A percentile compares a stretch with the other conserved stretches of the same genome.
Conservation (phyloP, 2,888 invertebrate species). For the Agrochola macilenta region DNA sequence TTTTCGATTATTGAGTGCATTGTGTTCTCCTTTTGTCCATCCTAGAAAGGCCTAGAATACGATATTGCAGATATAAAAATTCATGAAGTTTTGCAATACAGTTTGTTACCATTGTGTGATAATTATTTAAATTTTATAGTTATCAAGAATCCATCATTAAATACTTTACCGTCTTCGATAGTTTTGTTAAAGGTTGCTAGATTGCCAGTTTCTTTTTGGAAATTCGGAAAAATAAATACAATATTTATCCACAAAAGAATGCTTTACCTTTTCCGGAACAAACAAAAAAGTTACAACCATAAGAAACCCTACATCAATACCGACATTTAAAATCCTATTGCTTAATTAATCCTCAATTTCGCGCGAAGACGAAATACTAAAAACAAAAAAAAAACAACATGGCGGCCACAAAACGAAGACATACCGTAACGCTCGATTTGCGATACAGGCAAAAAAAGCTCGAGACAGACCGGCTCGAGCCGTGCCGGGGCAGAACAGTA, state of each 20-base stretch:
- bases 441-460: constrained; percentile 74
- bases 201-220: background rate
- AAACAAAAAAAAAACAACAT: constrained; percentile 67
- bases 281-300: background rate
- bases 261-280: background rate
- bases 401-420: constrained; percentile 69
- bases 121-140: background rate
- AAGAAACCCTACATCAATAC: constrained; percentile 26
- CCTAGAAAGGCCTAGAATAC: background rate
- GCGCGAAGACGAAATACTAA: constrained; percentile 68
- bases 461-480: constrained; percentile 68
- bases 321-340: constrained; percentile 51
- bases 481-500: constrained; percentile 81
- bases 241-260: background rate
- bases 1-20: background rate
- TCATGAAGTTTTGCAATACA: background rate
- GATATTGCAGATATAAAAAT: background rate
- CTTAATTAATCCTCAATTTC: constrained; percentile 84
- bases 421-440: constrained; percentile 81
- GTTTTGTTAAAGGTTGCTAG: background rate
- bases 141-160: background rate
- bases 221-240: background rate
- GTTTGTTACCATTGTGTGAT: background rate
- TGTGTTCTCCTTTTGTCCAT: background rate
- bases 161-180: background rate